Base-by-base conservation (phyloP, 2,888 invertebrate species). In the Tenthredo notha region DNA sequence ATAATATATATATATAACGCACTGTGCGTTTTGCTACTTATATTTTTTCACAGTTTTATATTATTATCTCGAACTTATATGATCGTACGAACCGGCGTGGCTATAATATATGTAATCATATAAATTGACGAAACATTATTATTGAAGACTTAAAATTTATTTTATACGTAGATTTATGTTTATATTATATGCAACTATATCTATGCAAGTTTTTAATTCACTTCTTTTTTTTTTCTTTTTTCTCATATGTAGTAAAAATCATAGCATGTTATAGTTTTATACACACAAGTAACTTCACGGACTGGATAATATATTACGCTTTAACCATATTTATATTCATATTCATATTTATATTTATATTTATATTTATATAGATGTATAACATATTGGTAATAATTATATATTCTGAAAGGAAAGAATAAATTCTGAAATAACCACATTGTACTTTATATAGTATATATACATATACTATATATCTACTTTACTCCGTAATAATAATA, bases 221-320 rank as follows among this genome's bases (percentile, higher is more conserved):
- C n/a, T n/a, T n/a, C n/a, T n/a, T 21, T 43, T 43, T 74, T 0
- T 70, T 40, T 43, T 7, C 7, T 37, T 4, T 37, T 7, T 37
- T 37, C 37, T 37, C 6, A 37, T 33, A 7, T 37, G 7, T 37
- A 37, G 74, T 43, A 74, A 43, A 74, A 74, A 77, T 77, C 54
- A 77, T 77, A 33, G 43, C 21, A 72, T 74, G 10, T 40, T n/a
- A 43, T 70, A 70, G 33, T 47, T 47, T 1, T 33, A 15, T 65
- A 33, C 21, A 80, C 21, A 80, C 80, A 80, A 50, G 61, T 65
- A 80, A 61, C 80, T 50, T 61, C 61, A 65, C 61, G 61, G 80
- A 80, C 80, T 80, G 65, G 80, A 80, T 37, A 40, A 80, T 25
- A 65, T 77, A 29, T 21, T 54, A 21, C 54, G 54, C 54, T 54